Evolutionary conservation across 2,113 vertebrate genomes (phyloP).

Genomic region (Scolopax mira): DNA sequence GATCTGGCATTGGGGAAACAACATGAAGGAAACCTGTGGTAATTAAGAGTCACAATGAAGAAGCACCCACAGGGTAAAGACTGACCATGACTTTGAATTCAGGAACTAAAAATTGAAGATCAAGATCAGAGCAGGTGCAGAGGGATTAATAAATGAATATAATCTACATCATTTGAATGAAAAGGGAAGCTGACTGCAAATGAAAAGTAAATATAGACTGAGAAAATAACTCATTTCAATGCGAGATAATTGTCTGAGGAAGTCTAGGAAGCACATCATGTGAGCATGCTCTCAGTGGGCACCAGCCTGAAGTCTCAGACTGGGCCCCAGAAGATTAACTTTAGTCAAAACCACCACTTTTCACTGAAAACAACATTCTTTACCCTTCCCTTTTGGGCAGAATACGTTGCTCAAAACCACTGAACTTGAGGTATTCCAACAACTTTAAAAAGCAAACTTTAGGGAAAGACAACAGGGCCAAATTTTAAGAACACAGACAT

Average conservation of each 20-base stretch:
- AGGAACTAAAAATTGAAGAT: not conserved
- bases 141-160: not conserved
- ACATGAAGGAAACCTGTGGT: not conserved
- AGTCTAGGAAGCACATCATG: accelerated
- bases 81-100: accelerated
- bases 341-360: not conserved
- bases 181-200: not conserved
- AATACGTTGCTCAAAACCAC: not conserved
- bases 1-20: not conserved
- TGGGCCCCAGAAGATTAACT: not conserved
- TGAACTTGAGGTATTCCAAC: not conserved
- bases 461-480: not conserved
- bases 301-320: not conserved
- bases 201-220: not conserved
- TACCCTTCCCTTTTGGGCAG: not conserved
- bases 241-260: not conserved
- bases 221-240: not conserved
- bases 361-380: not conserved
- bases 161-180: not conserved
- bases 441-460: not conserved
- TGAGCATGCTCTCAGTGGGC: not conserved
- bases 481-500: not conserved
- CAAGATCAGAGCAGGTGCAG: not conserved
- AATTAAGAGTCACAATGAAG: not conserved
- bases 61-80: not conserved